Evolutionary conservation across 2,113 vertebrate genomes (phyloP).

Genomic region (Camarhynchus parvulus): DNA sequence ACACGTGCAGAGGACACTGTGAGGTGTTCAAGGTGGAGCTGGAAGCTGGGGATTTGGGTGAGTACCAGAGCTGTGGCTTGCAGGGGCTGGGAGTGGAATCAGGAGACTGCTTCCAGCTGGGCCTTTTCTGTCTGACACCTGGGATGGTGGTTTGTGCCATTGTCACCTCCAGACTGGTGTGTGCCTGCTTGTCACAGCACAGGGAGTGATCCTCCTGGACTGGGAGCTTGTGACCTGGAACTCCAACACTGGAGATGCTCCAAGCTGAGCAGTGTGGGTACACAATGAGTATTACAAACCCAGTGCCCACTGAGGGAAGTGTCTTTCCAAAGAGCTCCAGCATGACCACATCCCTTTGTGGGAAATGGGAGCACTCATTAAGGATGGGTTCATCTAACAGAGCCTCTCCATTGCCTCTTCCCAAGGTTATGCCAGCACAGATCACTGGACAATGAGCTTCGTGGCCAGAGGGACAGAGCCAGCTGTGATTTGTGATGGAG

Average conservation of each 20-base stretch:
- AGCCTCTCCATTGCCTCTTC: neutral
- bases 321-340: neutral
- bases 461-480: slow-evolving; percentile 72
- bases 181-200: neutral
- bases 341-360: fast-evolving
- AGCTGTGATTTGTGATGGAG: slow-evolving; percentile 73
- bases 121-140: neutral
- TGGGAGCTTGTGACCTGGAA: neutral
- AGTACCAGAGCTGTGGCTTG: neutral
- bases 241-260: neutral
- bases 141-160: neutral
- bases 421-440: slow-evolving; percentile 66
- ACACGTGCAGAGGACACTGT: slow-evolving; percentile 72
- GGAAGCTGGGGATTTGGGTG: slow-evolving; percentile 77
- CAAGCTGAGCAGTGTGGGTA: neutral
- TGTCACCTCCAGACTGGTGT: neutral
- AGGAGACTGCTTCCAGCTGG: neutral
- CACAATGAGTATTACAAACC: neutral
- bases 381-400: neutral
- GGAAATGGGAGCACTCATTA: neutral
- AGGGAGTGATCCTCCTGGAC: neutral
- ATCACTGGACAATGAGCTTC: slow-evolving; percentile 74
- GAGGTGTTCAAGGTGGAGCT: slow-evolving; percentile 65
- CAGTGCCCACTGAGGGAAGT: neutral
- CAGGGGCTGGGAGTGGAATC: neutral